Percentiles rank a stretch among this genome's conserved stretches.
Evolutionary conservation across 37 sponge, comb jelly and placozoan species (phyloP).

Genomic region (Corticium candelabrum): DNA sequence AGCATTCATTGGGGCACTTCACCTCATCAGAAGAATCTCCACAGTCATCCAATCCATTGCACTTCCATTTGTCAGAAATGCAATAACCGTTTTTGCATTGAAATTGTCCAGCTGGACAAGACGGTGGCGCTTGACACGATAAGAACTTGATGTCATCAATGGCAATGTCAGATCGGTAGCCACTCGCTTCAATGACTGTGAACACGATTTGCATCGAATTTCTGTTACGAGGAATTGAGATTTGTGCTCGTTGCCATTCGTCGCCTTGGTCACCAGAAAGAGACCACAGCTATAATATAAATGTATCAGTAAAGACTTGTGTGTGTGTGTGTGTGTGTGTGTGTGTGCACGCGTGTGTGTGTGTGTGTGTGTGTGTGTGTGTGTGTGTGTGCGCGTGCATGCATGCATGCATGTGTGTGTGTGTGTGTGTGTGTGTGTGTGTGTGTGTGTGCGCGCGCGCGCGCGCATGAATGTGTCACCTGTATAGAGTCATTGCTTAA

Average conservation of each 20-base stretch:
- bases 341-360: no score
- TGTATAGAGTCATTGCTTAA: not conserved
- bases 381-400: no score
- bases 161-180: slow-evolving; percentile 17
- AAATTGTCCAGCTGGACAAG: not conserved
- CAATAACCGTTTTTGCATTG: not conserved
- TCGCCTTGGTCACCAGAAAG: not conserved
- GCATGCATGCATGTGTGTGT: no score
- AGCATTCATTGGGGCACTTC: not conserved
- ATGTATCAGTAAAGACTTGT: no score
- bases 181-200: not conserved
- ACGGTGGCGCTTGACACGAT: slow-evolving; percentile 3
- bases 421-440: no score
- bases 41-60: not conserved
- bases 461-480: no score
- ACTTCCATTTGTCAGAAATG: not conserved
- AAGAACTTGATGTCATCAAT: slow-evolving; percentile 33
- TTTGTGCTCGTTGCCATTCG: not conserved
- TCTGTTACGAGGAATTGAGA: not conserved
- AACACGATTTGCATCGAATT: not conserved
- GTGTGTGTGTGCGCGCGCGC: no score
- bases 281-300: no score
- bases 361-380: no score
- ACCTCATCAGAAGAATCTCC: not conserved
- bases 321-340: no score